Evolutionary conservation across 1,140 invertebrate genomes (phyloP).

Genomic region (Drosophila takahashii): DNA sequence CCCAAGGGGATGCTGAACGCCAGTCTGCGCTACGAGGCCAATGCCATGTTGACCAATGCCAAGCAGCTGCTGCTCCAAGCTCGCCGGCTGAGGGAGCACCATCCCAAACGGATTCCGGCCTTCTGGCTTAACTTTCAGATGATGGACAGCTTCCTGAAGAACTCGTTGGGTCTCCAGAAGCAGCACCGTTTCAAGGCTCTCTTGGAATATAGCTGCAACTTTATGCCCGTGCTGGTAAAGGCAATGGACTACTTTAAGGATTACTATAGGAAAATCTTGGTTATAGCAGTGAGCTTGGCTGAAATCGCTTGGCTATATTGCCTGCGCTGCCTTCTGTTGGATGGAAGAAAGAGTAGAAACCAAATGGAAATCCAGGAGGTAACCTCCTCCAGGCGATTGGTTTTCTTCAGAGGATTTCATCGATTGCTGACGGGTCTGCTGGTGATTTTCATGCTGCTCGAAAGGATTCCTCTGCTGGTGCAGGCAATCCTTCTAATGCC

Average conservation of each 20-base stretch:
- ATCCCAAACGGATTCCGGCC: slow-evolving; percentile 27
- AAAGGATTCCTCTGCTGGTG: slow-evolving; percentile 18
- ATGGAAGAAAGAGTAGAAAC: neutral
- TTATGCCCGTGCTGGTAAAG: slow-evolving; percentile 78
- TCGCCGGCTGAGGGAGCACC: slow-evolving; percentile 78
- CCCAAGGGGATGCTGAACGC: slow-evolving; percentile 87
- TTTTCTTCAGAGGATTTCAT: neutral
- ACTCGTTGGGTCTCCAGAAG: slow-evolving; percentile 3
- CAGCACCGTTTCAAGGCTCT: slow-evolving; percentile 47
- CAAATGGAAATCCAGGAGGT: neutral
- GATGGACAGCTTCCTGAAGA: slow-evolving; percentile 35
- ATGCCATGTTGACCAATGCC: slow-evolving; percentile 89
- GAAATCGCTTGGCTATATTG: slow-evolving; percentile 88
- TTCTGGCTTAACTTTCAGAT: slow-evolving; percentile 31
- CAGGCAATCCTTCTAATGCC: slow-evolving; percentile 38
- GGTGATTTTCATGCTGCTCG: slow-evolving; percentile 33
- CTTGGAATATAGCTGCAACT: slow-evolving; percentile 37
- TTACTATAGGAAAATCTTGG: slow-evolving; percentile 89
- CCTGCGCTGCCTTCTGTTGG: slow-evolving; percentile 7
- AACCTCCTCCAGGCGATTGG: neutral
- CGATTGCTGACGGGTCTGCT: neutral
- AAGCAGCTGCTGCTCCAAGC: slow-evolving; percentile 91
- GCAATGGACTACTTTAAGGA: slow-evolving; percentile 91
- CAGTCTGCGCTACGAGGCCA: slow-evolving; percentile 86
- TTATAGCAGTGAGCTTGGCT: slow-evolving; percentile 86